Evolutionary conservation across 1,140 invertebrate genomes (phyloP), one percentile per base, ranked within the genome.

Genomic region (Drosophila leontia): DNA sequence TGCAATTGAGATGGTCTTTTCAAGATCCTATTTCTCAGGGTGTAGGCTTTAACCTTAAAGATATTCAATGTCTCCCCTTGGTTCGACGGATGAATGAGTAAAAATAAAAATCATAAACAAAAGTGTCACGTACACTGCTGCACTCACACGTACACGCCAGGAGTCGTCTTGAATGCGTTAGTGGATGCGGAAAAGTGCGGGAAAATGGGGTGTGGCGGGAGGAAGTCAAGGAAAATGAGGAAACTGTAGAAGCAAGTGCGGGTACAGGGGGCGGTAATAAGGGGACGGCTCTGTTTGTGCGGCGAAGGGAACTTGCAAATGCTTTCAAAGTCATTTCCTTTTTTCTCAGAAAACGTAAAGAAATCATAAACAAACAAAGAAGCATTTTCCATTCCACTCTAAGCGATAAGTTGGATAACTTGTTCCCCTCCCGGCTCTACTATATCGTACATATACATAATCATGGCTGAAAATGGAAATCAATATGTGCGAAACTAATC

Each of bases 61-160:
- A 80, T 74, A 65, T 83, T 84, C 84, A 88, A 87, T 87, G 83
- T 62, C 83, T 42, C n/a, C 42, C 51, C 26, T 5, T 42, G 47
- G 58, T 48, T 55, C 62, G 51, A 26, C 58, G 51, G 62, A 57
- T 74, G 74, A 77, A 63, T 72, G 61, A 63, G 79, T 64, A 80
- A 75, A 71, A 80, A 90, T 78, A 84, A 78, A 75, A 78, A 67
- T 74, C 67, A 84, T 88, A 88, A 88, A 90, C 78, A 88, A 90
- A 90, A 84, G 72, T 78, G 85, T 87, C 84, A 87, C 84, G 84
- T 87, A 84, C 71, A 77, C 63, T 56, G 41, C 48, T 58, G 58
- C 67, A 68, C 55, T 42, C 80, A 59, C 47, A 71, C 29, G 56
- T 55, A 71, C n/a, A 45, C 32, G 57, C 17, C 41, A 64, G 57